phyloP scores from a whole-genome alignment of 2,113 vertebrate genomes.

The Xenus cinereus region DNA sequence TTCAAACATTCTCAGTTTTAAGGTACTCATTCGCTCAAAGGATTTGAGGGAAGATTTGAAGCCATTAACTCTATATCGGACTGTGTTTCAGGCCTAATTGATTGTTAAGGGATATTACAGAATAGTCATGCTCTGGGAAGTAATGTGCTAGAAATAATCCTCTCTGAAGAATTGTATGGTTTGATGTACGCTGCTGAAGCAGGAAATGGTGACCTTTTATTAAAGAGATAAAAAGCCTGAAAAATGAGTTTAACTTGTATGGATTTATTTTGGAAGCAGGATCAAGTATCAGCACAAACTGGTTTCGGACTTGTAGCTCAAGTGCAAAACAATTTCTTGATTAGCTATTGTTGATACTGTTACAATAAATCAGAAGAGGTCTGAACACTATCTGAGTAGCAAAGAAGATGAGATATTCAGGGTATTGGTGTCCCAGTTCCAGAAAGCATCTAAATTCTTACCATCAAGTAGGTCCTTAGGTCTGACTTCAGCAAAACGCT shows the following conservation, averaged over 20 bases:
- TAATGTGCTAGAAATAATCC: slow-evolving; percentile 70
- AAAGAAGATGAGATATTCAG: not conserved
- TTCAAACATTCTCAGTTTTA: not conserved
- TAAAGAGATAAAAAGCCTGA: slow-evolving; percentile 26
- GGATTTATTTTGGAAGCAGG: slow-evolving; percentile 13
- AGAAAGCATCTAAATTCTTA: not conserved
- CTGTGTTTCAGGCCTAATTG: slow-evolving; percentile 71
- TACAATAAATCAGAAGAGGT: not conserved
- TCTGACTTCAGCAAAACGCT: not conserved
- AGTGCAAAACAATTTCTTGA: not conserved
- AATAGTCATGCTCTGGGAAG: slow-evolving; percentile 58
- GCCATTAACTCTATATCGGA: not conserved
- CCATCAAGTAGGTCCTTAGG: not conserved
- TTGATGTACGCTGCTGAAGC: slow-evolving; percentile 55
- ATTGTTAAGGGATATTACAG: slow-evolving; percentile 71
- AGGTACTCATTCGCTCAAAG: slow-evolving; percentile 12
- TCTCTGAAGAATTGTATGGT: slow-evolving; percentile 43
- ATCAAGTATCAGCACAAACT: not conserved
- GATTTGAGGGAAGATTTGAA: slow-evolving; percentile 36
- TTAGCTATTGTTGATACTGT: not conserved
- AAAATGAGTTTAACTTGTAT: not conserved
- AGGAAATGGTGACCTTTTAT: slow-evolving; percentile 45
- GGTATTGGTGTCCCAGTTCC: not conserved
- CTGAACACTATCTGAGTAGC: not conserved
- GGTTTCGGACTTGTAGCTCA: not conserved